Base-by-base conservation (phyloP, 2,888 invertebrate species). In the Unio pictorum region DNA sequence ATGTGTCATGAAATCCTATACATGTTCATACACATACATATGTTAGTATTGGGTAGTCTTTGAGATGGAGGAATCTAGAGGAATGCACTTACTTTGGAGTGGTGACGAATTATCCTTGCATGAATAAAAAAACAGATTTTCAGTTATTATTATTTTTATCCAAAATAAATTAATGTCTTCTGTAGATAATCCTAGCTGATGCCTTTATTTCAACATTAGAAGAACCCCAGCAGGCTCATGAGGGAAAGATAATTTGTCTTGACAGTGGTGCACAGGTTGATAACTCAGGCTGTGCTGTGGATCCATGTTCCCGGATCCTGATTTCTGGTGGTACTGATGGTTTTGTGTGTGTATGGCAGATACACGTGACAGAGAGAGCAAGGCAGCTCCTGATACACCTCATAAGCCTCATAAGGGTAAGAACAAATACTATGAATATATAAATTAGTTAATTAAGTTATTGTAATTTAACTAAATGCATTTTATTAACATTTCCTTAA, bases 261-360 rank as follows among this genome's bases (percentile, higher is more conserved):
- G 78, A 82, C 66, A 64, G 64, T 17, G 67, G 73, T 62, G 71
- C 70, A 11, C 75, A 76, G 55, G 56, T 78, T 5, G 74, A 69
- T 56, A 67, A 67, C 11, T 59, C 66, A 7, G 76, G 70, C 7
- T 55, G 59, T 15, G 20, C 58, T 18, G 34, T 71, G n/a, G 64
- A 73, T 23, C 72, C 72, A 26, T 72, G 67, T 58, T 71, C 68
- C 55, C 67, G 71, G 30, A 79, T 78, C 26, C 62, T 81, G 20
- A 68, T 84, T 8, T 82, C 84, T 1, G 82, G 79, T 15, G 84
- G 84, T 8, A 75, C 77, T 18, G 84, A 86, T 69, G 68, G 78
- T 30, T 70, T 69, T 63, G 74, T 85, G 18, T 82, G 81, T 60
- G 70, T 85, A 7, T 85, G 85, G 85, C 62, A 67, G 15, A 66